A percentile compares a stretch with the other conserved stretches of the same genome.
phyloP scores from a whole-genome alignment of 1,140 invertebrate genomes.

The Eumaeus atala region DNA sequence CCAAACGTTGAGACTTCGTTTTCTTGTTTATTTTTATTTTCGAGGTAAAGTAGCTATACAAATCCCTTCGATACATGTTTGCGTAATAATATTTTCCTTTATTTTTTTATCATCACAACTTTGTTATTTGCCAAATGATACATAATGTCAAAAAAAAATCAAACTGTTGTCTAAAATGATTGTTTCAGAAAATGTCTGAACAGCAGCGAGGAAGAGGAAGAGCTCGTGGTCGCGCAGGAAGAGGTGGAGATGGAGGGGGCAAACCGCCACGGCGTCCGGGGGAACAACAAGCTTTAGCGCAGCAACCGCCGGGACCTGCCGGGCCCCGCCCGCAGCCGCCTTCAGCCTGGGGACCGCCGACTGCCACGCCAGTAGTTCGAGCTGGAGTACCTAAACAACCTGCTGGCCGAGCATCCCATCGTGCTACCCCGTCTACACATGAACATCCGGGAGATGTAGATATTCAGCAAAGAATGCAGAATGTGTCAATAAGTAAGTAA shows the following conservation, averaged over 20 bases:
- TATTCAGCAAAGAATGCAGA: conserved; percentile 50
- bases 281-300: conserved; percentile 28
- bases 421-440: conserved; percentile 37
- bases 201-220: conserved; percentile 36
- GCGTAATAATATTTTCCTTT: no score
- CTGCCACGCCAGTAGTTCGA: conserved; percentile 41
- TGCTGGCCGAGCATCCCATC: conserved; percentile 46
- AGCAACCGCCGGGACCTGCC: conserved; percentile 25
- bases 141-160: no score
- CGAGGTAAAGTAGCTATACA: no score
- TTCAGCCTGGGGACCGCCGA: conserved; percentile 46
- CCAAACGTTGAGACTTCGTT: no score
- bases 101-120: no score
- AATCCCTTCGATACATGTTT: no score
- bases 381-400: conserved; percentile 42
- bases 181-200: conserved; percentile 36
- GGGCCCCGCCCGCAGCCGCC: conserved; percentile 51
- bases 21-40: no score
- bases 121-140: no score
- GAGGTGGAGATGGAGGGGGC: conserved; percentile 31
- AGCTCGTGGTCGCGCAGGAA: conserved; percentile 41
- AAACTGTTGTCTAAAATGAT: no score
- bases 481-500: conserved; percentile 43
- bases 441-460: conserved; percentile 61
- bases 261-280: conserved; percentile 40